Conservation (phyloP, 2,113 vertebrate species). For the Gasterosteus aculeatus region DNA sequence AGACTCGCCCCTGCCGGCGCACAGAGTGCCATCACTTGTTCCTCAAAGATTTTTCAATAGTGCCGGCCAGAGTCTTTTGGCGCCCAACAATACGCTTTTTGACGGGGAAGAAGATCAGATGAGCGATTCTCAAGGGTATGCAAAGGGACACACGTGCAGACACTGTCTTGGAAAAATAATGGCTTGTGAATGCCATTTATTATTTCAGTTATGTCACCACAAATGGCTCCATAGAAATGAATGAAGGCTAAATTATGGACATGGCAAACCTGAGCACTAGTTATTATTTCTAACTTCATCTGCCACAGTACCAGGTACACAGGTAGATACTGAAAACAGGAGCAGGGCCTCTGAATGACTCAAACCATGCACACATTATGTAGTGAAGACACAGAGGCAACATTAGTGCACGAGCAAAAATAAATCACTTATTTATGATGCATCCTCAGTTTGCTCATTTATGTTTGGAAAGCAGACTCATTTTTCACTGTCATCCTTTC, state of each 20-base stretch:
- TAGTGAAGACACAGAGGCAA: neutral
- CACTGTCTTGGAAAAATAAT: neutral
- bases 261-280: neutral
- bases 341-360: neutral
- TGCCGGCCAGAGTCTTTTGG: no score
- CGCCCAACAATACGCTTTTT: no score
- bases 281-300: constrained; percentile 1
- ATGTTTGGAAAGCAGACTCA: constrained; percentile 68
- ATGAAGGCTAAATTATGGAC: neutral
- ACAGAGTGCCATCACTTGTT: neutral
- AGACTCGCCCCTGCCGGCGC: neutral
- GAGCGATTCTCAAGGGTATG: no score
- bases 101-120: no score
- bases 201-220: neutral
- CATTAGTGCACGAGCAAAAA: constrained; percentile 8
- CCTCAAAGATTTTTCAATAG: neutral
- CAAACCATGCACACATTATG: neutral
- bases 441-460: constrained; percentile 58
- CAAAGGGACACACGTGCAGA: neutral
- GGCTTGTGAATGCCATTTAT: constrained; percentile 8
- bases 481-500: constrained; percentile 80
- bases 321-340: neutral
- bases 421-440: constrained; percentile 42
- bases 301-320: neutral
- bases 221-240: constrained; percentile 3